These are phyloP conservation scores for Drosophila lacertosa DNA, from an alignment of 1,140 invertebrate species.

Conservation along the genomic window DNA sequence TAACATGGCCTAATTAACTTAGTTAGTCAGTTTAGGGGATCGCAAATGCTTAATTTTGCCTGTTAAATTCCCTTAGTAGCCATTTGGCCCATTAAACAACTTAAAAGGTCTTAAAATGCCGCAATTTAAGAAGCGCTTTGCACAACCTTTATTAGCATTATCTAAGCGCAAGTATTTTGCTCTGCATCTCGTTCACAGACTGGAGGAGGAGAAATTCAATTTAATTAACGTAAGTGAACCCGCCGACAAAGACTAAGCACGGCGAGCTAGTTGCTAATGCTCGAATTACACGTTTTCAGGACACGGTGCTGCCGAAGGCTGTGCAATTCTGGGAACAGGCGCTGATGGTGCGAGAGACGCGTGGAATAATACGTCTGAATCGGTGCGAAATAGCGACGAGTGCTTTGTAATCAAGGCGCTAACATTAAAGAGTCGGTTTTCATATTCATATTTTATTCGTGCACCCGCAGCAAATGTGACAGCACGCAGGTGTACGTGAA, in stretches of 20 bases:
- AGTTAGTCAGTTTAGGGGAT: too few relatives aligned
- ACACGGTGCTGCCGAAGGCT: slow-evolving; percentile 94
- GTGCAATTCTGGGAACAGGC: slow-evolving; percentile 97
- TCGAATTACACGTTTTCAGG: slow-evolving; percentile 85
- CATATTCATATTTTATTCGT: too few relatives aligned
- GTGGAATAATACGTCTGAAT: slow-evolving; percentile 93
- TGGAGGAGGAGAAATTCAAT: slow-evolving; percentile 91
- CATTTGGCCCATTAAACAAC: too few relatives aligned
- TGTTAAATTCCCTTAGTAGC: too few relatives aligned
- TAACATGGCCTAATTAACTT: too few relatives aligned
- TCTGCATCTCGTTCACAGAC: slow-evolving; percentile 86
- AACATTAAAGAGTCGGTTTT: too few relatives aligned
- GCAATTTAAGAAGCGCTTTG: too few relatives aligned
- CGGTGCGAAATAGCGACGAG: slow-evolving; percentile 87
- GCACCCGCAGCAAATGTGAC: slow-evolving; percentile 88
- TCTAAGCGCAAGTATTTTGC: slow-evolving; percentile 14
- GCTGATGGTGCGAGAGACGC: slow-evolving; percentile 93
- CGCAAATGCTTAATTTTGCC: too few relatives aligned
- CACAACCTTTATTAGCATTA: background rate
- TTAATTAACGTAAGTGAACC: slow-evolving; percentile 92
- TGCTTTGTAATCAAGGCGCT: background rate
- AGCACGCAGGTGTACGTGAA: slow-evolving; percentile 93
- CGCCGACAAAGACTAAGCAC: background rate
- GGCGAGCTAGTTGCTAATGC: slow-evolving; percentile 9
- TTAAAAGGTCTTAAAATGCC: too few relatives aligned